Evolutionary conservation across 2,888 invertebrate genomes (phyloP), one percentile per base, ranked within the genome.

Genomic region (Rhaphigaster nebulosa): DNA sequence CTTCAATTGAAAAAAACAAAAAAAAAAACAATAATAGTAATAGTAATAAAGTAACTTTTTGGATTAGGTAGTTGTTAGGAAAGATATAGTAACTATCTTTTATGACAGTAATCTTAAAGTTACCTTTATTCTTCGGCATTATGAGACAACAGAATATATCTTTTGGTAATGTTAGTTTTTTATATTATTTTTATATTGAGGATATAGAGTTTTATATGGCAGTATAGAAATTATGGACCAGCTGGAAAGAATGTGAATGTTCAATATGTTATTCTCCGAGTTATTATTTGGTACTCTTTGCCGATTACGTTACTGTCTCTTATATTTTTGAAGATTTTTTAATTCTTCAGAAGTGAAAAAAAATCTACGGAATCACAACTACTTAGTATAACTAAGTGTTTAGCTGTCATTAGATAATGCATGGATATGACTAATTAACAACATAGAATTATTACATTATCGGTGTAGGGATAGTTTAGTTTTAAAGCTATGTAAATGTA

Each of bases 161-260:
- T 89, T 89, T 89, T 89, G 89, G 70, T 89, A 89, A 89, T 76
- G 70, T 89, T 89, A 89, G 89, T 76, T 76, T 76, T 54, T 89
- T 50, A 76, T 70, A 89, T 89, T 89, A 89, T 89, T 89, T 89
- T 89, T 89, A 89, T 89, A 89, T 70, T 29, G 50, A 41, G 41
- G 88, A 60, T 88, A 34, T 88, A 88, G 34, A 60, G 54, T 56
- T 88, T 88, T 60, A 88, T 88, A 88, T 65, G 56, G 38, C 29
- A 88, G 38, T 76, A 2, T 84, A 84, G 84, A 4, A 45, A 45
- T 13, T 45, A 84, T 23, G 41, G 84, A 84, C 84, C 45, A 84
- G 84, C 84, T 50, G n/a, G n/a, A 26, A 45, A 26, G 84, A n/a
- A 50, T 84, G 13, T 15, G 45, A 6, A 84, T 84, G 34, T 76